These are phyloP conservation scores for Lagria hirta DNA, from an alignment of 2,888 invertebrate species.

Conservation along the genomic window DNA sequence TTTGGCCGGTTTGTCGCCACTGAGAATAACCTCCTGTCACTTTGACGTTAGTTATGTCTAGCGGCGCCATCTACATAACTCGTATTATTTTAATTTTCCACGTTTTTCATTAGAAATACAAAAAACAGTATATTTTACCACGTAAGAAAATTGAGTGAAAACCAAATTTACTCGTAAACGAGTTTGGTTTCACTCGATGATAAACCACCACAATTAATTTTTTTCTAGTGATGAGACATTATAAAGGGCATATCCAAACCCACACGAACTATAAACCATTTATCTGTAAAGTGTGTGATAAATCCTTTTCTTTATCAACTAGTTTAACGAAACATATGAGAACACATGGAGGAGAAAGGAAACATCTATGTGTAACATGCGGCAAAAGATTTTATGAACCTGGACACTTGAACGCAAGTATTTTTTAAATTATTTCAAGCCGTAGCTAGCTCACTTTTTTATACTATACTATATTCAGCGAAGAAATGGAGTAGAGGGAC, in stretches of 20 bases:
- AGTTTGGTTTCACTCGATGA: background rate
- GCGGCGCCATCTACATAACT: too few relatives aligned
- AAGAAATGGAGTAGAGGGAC: too few relatives aligned
- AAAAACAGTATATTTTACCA: background rate
- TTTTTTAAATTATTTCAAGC: too few relatives aligned
- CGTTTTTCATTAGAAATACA: background rate
- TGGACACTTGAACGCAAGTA: conserved; percentile 44
- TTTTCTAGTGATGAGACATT: conserved; percentile 43
- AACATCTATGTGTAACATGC: conserved; percentile 47
- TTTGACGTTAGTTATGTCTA: too few relatives aligned
- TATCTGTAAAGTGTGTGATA: conserved; percentile 44
- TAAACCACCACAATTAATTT: conserved; percentile 5
- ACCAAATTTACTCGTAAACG: background rate
- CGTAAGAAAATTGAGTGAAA: background rate
- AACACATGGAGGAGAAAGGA: conserved; percentile 46
- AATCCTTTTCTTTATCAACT: conserved; percentile 40
- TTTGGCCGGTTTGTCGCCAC: too few relatives aligned
- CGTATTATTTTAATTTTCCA: background rate
- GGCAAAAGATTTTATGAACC: conserved; percentile 48
- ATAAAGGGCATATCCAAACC: conserved; percentile 34
- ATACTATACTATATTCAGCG: too few relatives aligned
- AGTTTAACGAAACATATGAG: conserved; percentile 46
- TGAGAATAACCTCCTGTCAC: too few relatives aligned
- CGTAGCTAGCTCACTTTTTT: too few relatives aligned
- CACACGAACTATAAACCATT: conserved; percentile 46